Evolutionary conservation across 1,140 invertebrate species (phyloP), one percentile per base, ranked within the genome.

Genomic region (Caenorhabditis latens): DNA sequence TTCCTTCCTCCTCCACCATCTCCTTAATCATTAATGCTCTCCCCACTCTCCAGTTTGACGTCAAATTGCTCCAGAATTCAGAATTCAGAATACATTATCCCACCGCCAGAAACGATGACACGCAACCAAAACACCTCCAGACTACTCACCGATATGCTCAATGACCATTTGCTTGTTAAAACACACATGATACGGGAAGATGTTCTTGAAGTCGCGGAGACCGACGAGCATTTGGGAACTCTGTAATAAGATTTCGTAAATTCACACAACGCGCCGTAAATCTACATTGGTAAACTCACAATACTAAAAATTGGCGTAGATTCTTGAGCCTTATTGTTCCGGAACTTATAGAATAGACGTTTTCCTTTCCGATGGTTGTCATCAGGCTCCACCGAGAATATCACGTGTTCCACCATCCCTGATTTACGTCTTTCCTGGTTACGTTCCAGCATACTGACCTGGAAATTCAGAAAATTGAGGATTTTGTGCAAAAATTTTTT

Each of bases 91-190:
- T 46, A 21, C 4, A 46, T 32, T 32, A 32, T 32, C 2, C 32
- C 32, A 32, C 32, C 32, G 32, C 32, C 32, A 0, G 32, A 32
- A 2, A 32, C 32, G 32, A 32, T 0, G 42, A 48, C 65, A 48
- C 65, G 65, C 40, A 46, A 71, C 21, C 65, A 14, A 14, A 46
- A n/a, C 40, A n/a, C 19, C 42, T n/a, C 5, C 14, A 75, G 43
- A 40, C 14, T 55, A 83, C 63, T 86, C 53, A 87, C 87, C 85
- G 71, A 88, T 71, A 40, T 90, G 88, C 43, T 90, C 85, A 55
- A 90, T 53, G 87, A 90, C 46, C 84, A 88, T 67, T 57, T 90
- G 89, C 58, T 90, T 88, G 42, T 90, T 86, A 85, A 85, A 87
- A 55, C 86, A 86, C 11, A 90, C 83, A 43, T 87, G 89, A 63